Evolutionary conservation across 2,113 vertebrate genomes (phyloP).

Genomic region (Coryphaenoides rupestris): DNA sequence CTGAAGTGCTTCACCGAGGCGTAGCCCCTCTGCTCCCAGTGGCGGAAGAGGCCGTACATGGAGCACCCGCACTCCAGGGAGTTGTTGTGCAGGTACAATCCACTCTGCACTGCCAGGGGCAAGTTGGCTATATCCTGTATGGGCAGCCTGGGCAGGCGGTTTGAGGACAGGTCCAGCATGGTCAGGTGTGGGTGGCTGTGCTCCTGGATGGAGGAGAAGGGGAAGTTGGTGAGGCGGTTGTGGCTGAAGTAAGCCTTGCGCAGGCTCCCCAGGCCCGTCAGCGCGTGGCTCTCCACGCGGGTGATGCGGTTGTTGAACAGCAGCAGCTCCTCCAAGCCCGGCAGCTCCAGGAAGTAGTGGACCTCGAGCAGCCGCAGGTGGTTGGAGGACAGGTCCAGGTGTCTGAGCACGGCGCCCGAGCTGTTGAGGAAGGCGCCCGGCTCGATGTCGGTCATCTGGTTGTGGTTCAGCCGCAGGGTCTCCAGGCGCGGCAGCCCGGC

Average conservation of each 20-base stretch:
- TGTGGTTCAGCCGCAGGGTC: slow-evolving; percentile 81
- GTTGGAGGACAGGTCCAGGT: slow-evolving; percentile 95
- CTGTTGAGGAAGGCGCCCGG: slow-evolving; percentile 75
- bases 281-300: slow-evolving; percentile 74
- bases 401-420: slow-evolving; percentile 60
- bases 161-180: slow-evolving; percentile 89
- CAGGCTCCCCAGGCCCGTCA: slow-evolving; percentile 73
- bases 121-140: slow-evolving; percentile 75
- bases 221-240: slow-evolving; percentile 86
- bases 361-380: slow-evolving; percentile 68
- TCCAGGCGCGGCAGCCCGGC: slow-evolving; percentile 73
- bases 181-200: slow-evolving; percentile 77
- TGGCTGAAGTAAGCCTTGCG: slow-evolving; percentile 89
- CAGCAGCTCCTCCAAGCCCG: slow-evolving; percentile 83
- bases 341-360: slow-evolving; percentile 78
- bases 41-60: slow-evolving; percentile 77
- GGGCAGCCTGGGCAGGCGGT: slow-evolving; percentile 81
- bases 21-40: slow-evolving; percentile 81
- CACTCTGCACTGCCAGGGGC: slow-evolving; percentile 72
- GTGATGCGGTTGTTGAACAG: slow-evolving; percentile 87
- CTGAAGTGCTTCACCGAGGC: slow-evolving; percentile 78
- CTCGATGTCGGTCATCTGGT: slow-evolving; percentile 71
- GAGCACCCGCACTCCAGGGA: slow-evolving; percentile 85
- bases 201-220: slow-evolving; percentile 79
- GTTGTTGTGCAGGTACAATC: slow-evolving; percentile 92